Evolutionary conservation across 2,888 invertebrate species (phyloP).

Genomic region (Carabus problematicus): DNA sequence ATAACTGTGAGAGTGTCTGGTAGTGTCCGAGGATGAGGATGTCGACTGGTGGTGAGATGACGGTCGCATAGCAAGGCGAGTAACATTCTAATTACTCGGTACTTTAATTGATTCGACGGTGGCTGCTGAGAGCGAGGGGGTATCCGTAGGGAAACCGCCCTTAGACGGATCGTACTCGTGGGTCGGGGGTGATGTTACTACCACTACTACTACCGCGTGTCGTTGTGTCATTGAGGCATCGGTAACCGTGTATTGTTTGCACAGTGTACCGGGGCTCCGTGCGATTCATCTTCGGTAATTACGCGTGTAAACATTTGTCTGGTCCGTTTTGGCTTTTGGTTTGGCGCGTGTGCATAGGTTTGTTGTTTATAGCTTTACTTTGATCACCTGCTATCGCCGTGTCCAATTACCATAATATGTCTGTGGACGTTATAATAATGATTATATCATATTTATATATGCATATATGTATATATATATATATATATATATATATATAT

Average conservation of each 20-base stretch:
- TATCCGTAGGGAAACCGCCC: conserved; percentile 48
- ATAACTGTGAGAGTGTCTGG: too few species aligned
- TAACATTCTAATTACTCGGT: conserved; percentile 50
- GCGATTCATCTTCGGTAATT: conserved; percentile 40
- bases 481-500: background rate
- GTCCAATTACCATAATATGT: conserved; percentile 31
- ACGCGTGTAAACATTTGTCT: conserved; percentile 40
- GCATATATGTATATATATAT: background rate
- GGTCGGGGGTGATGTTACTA: conserved; percentile 28
- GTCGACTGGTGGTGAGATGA: conserved; percentile 2
- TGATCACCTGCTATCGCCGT: conserved; percentile 24
- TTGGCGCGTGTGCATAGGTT: background rate
- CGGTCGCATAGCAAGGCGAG: conserved; percentile 6
- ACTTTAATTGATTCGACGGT: conserved; percentile 50
- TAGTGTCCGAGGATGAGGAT: background rate
- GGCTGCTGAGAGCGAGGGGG: conserved; percentile 38
- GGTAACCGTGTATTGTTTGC: conserved; percentile 21
- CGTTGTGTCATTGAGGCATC: conserved; percentile 22
- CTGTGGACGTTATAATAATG: conserved; percentile 1
- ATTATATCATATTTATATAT: background rate
- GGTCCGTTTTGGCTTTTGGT: conserved; percentile 10
- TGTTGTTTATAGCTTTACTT: conserved; percentile 6
- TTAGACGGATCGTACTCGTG: conserved; percentile 50
- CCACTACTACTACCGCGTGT: conserved; percentile 12
- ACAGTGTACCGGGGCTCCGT: conserved; percentile 11